Base-by-base conservation (phyloP, 1,140 invertebrate species). In the Trichogramma pretiosum region DNA sequence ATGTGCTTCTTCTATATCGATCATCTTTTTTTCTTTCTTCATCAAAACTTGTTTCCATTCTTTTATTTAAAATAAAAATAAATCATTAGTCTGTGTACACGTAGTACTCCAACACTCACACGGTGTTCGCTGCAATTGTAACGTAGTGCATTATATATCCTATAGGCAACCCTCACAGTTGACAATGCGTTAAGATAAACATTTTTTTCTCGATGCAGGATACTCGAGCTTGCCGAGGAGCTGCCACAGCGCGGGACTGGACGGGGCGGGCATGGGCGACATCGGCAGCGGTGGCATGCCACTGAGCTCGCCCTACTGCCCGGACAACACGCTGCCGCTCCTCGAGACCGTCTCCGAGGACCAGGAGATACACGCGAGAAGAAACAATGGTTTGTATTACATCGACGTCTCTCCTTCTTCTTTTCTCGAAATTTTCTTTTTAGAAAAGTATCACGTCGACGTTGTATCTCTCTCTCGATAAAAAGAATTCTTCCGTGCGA, bases 201-300 rank as follows among this genome's bases (percentile, higher is more conserved):
- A n/a, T n/a, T n/a, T n/a, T n/a, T 5, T 28, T 28, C 5, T 11
- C 24, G 24, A 28, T 36, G n/a, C 60, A 85, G 86, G 85, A 47
- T 89, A 89, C 64, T 87, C 83, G 65, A 89, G 83, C 68, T 75
- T 89, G 56, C 85, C 86, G 18, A 74, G 87, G 48, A 87, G 85
- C 34, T 87, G 85, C 58, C 84, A 88, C 67, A 70, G 67, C 22
- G 64, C 68, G 17, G 69, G 69, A 17, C 56, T 72, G 1, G 69
- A 72, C 79, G 53, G 85, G 76, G 58, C 83, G 77, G 37, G 69
- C 39, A 72, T 72, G 67, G 58, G 63, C 30, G 69, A 72, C 44
- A 60, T 66, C 32, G 59, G 60, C 1, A 60, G 60, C 17, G 64
- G 66, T 3, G 67, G 67, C 0, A 57, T 67, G 51, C 64, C 65